A percentile compares a stretch with the other conserved stretches of the same genome.
These are phyloP conservation scores for Chorisops tibialis DNA, from an alignment of 2,888 invertebrate genomes.

Conservation along the genomic window DNA sequence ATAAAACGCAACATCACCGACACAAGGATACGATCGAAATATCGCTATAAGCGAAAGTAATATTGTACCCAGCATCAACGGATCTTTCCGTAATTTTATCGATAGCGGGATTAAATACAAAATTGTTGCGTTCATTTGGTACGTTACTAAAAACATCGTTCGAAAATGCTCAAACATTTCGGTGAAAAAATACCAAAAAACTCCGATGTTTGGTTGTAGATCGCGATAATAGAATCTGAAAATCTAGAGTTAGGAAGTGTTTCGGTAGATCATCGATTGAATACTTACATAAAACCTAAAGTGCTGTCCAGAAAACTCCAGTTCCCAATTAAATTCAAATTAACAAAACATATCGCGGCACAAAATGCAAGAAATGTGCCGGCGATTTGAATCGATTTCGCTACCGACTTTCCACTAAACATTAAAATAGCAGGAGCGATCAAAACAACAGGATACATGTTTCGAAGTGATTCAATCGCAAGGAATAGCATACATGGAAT, in stretches of 20 bases:
- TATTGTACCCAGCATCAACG: conserved; percentile 74
- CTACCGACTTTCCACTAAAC: conserved; percentile 33
- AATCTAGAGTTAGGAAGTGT: conserved; percentile 36
- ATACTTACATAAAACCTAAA: conserved; percentile 76
- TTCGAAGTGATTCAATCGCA: conserved; percentile 76
- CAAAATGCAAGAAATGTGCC: conserved; percentile 38
- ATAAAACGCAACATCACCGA: conserved; percentile 93
- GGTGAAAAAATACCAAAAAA: conserved; percentile 99
- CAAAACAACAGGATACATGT: conserved; percentile 76
- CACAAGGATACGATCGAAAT: conserved; percentile 95
- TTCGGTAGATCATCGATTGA: conserved; percentile 5
- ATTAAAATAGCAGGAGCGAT: conserved; percentile 75
- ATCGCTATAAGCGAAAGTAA: conserved; percentile 80
- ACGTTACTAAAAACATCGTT: conserved; percentile 89
- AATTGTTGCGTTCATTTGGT: conserved; percentile 92
- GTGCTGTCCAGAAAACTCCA: conserved; percentile 68
- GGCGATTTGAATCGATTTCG: conserved; percentile 32
- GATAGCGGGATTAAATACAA: conserved; percentile 88
- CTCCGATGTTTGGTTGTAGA: conserved; percentile 92
- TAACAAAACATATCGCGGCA: conserved; percentile 37
- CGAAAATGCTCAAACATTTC: conserved; percentile 99
- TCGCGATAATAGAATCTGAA: conserved; percentile 86
- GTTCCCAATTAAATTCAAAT: conserved; percentile 61
- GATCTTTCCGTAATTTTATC: conserved; percentile 73
- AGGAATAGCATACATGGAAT: conserved; percentile 64